A percentile compares a stretch with the other conserved stretches of the same genome.
Conservation (phyloP, 2,113 vertebrate species). For the Ursus arctos region DNA sequence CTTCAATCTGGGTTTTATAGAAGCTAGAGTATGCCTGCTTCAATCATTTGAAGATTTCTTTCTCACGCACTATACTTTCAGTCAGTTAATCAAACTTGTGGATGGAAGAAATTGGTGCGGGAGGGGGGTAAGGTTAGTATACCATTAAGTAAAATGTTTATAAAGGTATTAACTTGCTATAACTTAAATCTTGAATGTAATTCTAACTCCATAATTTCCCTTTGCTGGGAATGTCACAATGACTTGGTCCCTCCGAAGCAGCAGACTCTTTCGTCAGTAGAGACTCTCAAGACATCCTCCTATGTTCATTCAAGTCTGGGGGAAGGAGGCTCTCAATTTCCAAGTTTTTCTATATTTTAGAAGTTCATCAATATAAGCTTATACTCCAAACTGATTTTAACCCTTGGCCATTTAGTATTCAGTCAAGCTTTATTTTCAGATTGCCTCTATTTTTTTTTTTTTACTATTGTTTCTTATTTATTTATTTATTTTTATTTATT, state of each 20-base stretch:
- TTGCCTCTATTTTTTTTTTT: background rate
- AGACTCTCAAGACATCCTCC: background rate
- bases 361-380: background rate
- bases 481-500: background rate
- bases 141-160: constrained; percentile 57
- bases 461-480: background rate
- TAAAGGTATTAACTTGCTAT: background rate
- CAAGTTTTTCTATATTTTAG: background rate
- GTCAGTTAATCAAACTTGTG: constrained; percentile 9
- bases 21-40: background rate
- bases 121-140: background rate
- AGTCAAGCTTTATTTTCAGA: constrained; percentile 10
- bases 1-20: constrained; percentile 6
- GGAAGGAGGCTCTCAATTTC: background rate
- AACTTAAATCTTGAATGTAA: constrained; percentile 26
- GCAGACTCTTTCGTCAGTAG: background rate
- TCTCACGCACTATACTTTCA: background rate
- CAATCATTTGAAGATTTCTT: constrained; percentile 3
- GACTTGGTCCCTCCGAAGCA: background rate
- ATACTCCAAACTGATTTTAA: background rate
- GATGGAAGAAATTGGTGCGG: background rate
- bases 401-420: background rate
- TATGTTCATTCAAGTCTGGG: background rate
- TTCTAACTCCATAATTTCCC: background rate
- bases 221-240: background rate